Evolutionary conservation across 2,113 vertebrate genomes (phyloP).

Genomic region (Psilopsiagon aurifrons): DNA sequence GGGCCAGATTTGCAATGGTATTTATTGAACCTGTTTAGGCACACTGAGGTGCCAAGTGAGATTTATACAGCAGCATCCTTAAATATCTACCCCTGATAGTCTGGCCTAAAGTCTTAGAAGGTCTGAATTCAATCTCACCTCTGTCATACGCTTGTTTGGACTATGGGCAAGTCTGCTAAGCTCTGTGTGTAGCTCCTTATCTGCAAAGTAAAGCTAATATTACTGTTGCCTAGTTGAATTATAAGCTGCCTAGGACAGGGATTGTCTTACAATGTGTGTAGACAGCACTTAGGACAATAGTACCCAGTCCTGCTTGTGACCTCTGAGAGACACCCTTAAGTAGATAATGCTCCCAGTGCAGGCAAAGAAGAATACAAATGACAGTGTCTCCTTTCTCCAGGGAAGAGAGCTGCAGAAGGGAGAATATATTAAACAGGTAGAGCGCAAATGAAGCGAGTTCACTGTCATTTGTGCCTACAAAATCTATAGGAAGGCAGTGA

Average conservation of each 20-base stretch:
- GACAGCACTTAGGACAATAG: constrained; percentile 9
- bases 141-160: background rate
- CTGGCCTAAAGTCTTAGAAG: background rate
- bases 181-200: background rate
- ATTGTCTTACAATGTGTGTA: constrained; percentile 28
- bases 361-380: constrained; percentile 6
- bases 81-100: background rate
- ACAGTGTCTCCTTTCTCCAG: constrained; percentile 5
- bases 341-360: background rate
- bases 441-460: background rate
- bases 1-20: background rate
- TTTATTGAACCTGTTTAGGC: background rate
- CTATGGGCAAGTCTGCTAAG: background rate
- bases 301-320: background rate
- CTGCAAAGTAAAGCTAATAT: background rate
- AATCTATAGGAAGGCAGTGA: background rate
- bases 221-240: background rate
- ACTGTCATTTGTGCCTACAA: background rate
- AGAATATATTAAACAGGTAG: background rate
- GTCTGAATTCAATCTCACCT: background rate
- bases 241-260: constrained; percentile 14
- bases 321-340: background rate
- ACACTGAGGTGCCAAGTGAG: background rate
- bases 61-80: background rate
- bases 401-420: background rate